Conservation (phyloP, 2,113 vertebrate species). For the Plotosus lineatus region DNA sequence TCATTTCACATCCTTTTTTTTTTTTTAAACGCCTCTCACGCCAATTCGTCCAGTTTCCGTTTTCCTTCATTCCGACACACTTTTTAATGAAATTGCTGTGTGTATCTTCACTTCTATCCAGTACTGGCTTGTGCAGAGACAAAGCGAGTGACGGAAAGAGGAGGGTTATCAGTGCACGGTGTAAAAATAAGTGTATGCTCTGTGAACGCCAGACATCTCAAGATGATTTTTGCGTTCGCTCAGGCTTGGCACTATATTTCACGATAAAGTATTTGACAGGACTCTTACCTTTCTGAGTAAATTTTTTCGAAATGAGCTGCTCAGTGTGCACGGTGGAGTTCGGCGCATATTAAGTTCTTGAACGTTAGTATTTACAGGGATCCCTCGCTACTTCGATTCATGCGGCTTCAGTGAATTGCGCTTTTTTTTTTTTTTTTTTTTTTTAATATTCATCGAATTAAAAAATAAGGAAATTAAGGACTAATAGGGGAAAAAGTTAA, state of each 20-base stretch:
- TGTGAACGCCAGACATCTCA: background rate
- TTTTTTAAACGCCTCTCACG: background rate
- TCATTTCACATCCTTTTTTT: background rate
- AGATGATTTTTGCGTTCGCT: background rate
- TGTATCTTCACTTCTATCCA: slow-evolving; percentile 68
- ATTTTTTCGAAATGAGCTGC: background rate
- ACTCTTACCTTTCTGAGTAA: background rate
- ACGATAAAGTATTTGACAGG: background rate
- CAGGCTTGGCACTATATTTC: background rate
- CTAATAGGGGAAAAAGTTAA: no score
- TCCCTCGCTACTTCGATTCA: no score
- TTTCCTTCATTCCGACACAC: slow-evolving; percentile 52
- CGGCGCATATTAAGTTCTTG: background rate
- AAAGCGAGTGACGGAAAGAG: background rate
- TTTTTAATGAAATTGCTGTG: slow-evolving; percentile 67
- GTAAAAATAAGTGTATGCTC: background rate
- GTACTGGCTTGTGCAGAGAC: slow-evolving; percentile 61
- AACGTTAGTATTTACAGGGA: no score
- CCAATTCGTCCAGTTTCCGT: slow-evolving; percentile 41
- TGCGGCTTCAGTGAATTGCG: no score
- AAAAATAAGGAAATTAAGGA: no score
- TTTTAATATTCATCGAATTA: no score
- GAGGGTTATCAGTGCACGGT: background rate
- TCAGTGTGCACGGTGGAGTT: background rate
- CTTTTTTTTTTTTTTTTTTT: no score